Conservation (phyloP, 2,797 vertebrate species). For the Falco novaeseelandiae region DNA sequence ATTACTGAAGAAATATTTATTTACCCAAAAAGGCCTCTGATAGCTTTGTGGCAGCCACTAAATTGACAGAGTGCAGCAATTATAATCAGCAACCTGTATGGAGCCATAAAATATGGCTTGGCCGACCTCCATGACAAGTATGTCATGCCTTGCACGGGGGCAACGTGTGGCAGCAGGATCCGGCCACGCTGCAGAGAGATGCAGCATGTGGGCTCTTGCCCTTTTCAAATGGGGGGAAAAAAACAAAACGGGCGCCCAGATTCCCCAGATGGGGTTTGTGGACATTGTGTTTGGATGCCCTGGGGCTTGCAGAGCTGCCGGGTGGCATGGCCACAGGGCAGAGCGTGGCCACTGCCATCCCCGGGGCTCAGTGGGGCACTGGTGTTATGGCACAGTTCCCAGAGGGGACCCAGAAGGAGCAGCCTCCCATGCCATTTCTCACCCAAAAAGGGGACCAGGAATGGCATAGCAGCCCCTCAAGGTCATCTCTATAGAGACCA, state of each 20-base stretch:
- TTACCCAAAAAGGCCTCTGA: constrained; percentile 52
- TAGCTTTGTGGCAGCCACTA: constrained; percentile 35
- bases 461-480: not conserved
- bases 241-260: accelerated
- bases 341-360: not conserved
- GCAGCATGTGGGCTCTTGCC: not conserved
- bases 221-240: not conserved
- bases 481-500: not conserved
- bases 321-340: accelerated
- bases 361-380: accelerated
- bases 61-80: constrained; percentile 54
- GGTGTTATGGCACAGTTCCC: accelerated
- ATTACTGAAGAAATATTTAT: constrained; percentile 46
- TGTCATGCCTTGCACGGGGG: accelerated
- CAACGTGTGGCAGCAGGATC: accelerated
- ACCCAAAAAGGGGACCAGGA: not conserved
- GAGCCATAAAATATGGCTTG: not conserved
- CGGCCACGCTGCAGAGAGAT: accelerated
- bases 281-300: accelerated
- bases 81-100: not conserved
- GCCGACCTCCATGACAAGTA: accelerated
- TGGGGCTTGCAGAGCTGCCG: not conserved
- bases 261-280: not conserved
- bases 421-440: not conserved
- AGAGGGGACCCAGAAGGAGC: accelerated